These are phyloP conservation scores for Callopanchax toddi DNA, from an alignment of 2,113 vertebrate species.

Conservation along the genomic window DNA sequence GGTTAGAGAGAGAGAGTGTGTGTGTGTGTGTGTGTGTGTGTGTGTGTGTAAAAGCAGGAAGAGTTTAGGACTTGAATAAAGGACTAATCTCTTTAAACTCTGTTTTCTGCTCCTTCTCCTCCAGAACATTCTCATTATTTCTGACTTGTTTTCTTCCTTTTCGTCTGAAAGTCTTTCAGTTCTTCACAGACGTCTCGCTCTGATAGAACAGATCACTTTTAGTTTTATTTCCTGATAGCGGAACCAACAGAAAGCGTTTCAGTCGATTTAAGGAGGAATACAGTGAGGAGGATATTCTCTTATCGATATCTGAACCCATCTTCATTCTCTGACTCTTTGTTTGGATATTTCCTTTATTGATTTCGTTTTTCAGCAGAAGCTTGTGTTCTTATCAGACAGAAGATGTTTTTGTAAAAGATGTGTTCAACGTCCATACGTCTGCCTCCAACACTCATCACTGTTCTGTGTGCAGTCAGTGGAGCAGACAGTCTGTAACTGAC, in stretches of 20 bases:
- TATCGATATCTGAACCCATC: constrained; percentile 21
- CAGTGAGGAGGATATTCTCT: constrained; percentile 17
- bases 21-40: not conserved
- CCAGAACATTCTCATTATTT: constrained; percentile 8
- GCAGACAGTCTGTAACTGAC: constrained; percentile 9
- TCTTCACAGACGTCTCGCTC: constrained; percentile 11
- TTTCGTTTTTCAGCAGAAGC: not conserved
- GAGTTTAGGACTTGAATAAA: constrained; percentile 3
- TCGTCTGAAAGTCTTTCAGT: not conserved
- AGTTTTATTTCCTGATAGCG: not conserved
- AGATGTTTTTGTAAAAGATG: constrained; percentile 5
- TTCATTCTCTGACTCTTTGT: constrained; percentile 15
- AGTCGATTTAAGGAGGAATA: constrained; percentile 10
- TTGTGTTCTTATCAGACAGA: constrained; percentile 14
- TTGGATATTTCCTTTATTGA: constrained; percentile 25
- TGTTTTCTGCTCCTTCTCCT: constrained; percentile 10
- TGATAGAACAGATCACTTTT: constrained; percentile 7
- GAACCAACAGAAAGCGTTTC: constrained; percentile 1
- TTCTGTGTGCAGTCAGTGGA: constrained; percentile 10
- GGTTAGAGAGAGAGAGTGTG: not conserved
- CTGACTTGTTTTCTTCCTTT: not conserved
- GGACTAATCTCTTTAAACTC: constrained; percentile 7
- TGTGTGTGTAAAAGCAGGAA: not conserved
- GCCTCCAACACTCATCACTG: constrained; percentile 29
- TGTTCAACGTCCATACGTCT: constrained; percentile 21